Conservation (phyloP, 2,113 vertebrate genomes). For the Eurystomus gularis region DNA sequence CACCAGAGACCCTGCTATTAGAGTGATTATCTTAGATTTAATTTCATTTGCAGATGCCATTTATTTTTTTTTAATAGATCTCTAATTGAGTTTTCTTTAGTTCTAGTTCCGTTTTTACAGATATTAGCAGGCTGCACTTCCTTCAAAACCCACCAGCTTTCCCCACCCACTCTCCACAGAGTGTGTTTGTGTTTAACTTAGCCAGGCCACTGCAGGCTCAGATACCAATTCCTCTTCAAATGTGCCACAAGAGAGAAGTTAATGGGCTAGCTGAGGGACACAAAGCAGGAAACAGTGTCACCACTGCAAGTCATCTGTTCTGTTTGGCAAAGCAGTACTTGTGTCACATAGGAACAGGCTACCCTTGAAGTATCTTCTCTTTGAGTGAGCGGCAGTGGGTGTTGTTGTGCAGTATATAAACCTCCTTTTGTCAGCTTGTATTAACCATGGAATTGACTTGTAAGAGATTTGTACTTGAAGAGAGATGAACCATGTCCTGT, state of each 20-base stretch:
- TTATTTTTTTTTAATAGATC: constrained; percentile 75
- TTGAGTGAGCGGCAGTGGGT: not conserved
- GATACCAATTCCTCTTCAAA: constrained; percentile 54
- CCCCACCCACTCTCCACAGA: constrained; percentile 8
- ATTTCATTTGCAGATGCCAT: constrained; percentile 65
- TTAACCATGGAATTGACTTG: constrained; percentile 12
- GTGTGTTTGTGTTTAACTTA: constrained; percentile 69
- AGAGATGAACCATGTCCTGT: not conserved
- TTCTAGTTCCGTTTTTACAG: constrained; percentile 23
- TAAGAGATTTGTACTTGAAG: not conserved
- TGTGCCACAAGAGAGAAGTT: not conserved
- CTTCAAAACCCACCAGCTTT: constrained; percentile 14
- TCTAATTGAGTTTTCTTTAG: constrained; percentile 67
- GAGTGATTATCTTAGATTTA: constrained; percentile 66
- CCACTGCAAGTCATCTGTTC: not conserved
- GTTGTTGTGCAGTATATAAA: constrained; percentile 13
- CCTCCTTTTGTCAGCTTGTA: not conserved
- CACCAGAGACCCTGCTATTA: constrained; percentile 68
- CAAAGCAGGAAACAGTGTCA: not conserved
- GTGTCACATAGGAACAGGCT: not conserved
- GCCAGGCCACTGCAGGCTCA: constrained; percentile 19
- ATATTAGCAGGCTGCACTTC: constrained; percentile 16
- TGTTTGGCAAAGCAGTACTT: not conserved
- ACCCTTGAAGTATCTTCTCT: constrained; percentile 38
- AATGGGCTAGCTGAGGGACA: not conserved